Evolutionary conservation across 2,888 invertebrate species (phyloP), one percentile per base, ranked within the genome.

Genomic region (Leptopilina syphax): DNA sequence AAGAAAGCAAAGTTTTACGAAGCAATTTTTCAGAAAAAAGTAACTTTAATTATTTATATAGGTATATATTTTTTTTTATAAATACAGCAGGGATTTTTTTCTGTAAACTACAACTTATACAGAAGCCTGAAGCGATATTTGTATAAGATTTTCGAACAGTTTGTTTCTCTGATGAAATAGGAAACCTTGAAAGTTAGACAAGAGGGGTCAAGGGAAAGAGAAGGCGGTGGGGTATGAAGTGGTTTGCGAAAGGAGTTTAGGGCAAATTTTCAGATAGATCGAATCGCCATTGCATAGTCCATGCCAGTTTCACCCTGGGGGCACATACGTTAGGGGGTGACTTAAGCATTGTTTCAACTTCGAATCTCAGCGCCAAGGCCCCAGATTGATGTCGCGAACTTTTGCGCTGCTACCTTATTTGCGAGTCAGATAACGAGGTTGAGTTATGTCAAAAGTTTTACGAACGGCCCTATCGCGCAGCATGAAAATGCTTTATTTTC

Each of bases 401-500:
- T 92, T 91, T 91, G 86, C 90, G 88, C 88, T 50, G 88, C 88
- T 50, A 90, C 91, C 91, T 92, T 92, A 92, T 92, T 92, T 92
- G 92, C 91, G 91, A 92, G 92, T 92, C 91, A 92, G 92, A 92
- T 92, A 92, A 92, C 92, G 91, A 92, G 91, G 86, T 89, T 92
- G 92, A 92, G 91, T 92, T 92, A 92, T 92, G 89, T 86, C 87
- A 76, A 89, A 92, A 92, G 89, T 91, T 92, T 90, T 87, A 84
- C 84, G 81, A 82, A 80, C 82, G 70, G 82, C 85, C 81, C 86
- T 89, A 88, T 89, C 89, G 85, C 86, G 83, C 6, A 85, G 84
- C 85, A 84, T 80, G 78, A 80, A 79, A 78, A 87, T 87, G 84
- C 87, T 90, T 89, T 88, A 90, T 90, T 90, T 87, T 87, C 87